Conservation (phyloP, 2,797 vertebrate genomes). For the Gouania willdenowi region DNA sequence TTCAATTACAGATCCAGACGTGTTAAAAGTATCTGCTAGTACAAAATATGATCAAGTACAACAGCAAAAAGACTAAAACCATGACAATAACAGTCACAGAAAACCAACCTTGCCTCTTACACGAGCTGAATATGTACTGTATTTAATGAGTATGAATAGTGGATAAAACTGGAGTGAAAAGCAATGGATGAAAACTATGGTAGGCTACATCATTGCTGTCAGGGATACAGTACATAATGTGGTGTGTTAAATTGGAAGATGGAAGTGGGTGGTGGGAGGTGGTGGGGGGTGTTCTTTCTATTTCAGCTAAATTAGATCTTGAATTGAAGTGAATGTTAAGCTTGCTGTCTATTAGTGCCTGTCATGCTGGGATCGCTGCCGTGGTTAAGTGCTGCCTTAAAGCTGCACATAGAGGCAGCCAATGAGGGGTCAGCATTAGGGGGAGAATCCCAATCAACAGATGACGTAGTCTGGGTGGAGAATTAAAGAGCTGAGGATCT, state of each 20-base stretch:
- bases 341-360: slow-evolving; percentile 34
- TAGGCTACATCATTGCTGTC: background rate
- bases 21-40: too few species aligned
- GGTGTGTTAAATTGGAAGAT: slow-evolving; percentile 19
- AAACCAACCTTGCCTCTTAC: too few species aligned
- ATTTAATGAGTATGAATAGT: too few species aligned
- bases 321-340: slow-evolving; percentile 43
- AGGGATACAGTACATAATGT: slow-evolving; percentile 6
- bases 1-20: too few species aligned
- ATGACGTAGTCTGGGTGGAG: slow-evolving; percentile 26
- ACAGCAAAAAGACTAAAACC: too few species aligned
- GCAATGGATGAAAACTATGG: background rate
- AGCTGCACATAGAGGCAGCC: slow-evolving; percentile 35
- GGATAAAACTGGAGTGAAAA: background rate
- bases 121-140: too few species aligned
- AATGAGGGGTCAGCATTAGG: slow-evolving; percentile 32
- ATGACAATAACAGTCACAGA: too few species aligned
- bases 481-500: background rate
- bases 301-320: slow-evolving; percentile 40
- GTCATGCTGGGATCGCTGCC: slow-evolving; percentile 36
- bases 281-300: slow-evolving; percentile 13
- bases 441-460: slow-evolving; percentile 58
- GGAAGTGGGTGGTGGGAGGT: slow-evolving; percentile 15
- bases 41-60: too few species aligned
- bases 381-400: slow-evolving; percentile 42